Conservation (phyloP, 2,113 vertebrate species). For the Toxotes jaculatrix region DNA sequence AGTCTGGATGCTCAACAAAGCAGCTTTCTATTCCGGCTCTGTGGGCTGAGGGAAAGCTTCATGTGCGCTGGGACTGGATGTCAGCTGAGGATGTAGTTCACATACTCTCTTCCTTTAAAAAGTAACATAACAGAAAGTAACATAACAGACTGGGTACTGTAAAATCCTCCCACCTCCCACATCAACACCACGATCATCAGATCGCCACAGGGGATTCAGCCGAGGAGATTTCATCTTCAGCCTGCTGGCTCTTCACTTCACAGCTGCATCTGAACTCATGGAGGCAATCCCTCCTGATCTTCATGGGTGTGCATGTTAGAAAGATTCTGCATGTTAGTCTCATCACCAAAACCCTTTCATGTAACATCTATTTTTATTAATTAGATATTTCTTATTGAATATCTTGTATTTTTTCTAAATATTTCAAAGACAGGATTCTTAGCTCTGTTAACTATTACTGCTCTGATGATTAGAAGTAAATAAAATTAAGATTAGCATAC, state of each 20-base stretch:
- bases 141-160: background rate
- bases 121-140: background rate
- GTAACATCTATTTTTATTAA: too few species aligned
- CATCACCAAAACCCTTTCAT: background rate
- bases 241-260: background rate
- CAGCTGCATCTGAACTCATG: background rate
- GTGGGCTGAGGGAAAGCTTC: background rate
- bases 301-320: background rate
- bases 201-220: background rate
- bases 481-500: background rate
- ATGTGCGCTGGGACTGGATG: background rate
- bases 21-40: background rate
- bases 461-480: background rate
- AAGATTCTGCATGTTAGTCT: background rate
- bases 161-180: background rate
- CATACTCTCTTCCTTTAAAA: background rate
- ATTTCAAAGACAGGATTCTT: background rate
- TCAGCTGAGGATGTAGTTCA: background rate
- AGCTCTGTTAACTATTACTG: background rate
- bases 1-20: background rate
- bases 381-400: too few species aligned
- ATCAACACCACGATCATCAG: slow-evolving; percentile 3
- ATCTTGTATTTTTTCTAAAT: background rate
- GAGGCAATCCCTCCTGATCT: background rate
- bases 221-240: slow-evolving; percentile 1